Evolutionary conservation across 2,888 invertebrate genomes (phyloP), one percentile per base, ranked within the genome.

Genomic region (Cerceris ruficornis): DNA sequence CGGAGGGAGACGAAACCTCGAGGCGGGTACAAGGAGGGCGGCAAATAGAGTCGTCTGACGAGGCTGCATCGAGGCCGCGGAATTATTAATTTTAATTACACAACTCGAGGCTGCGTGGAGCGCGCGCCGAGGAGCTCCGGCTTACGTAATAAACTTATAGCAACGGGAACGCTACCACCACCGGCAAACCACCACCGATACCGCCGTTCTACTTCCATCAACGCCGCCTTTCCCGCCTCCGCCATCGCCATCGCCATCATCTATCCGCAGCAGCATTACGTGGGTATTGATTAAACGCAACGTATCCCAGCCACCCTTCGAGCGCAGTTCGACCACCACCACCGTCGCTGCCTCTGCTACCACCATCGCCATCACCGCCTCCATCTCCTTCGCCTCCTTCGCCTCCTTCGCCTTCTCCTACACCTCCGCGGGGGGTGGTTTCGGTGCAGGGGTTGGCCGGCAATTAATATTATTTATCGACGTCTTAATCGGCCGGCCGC

Each of bases 401-500:
- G 28, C 28, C 28, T 28, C 28, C 28, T 28, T 28, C 28, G 28
- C 28, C 28, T 28, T 28, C 28, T 28, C 28, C 28, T 28, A 28
- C 54, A 7, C 39, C 42, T 41, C 46, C 17, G 17, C 49, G 68
- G 75, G 69, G 69, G 60, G 64, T 70, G 66, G 69, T 70, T 75
- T 84, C 81, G 86, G 82, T 82, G 84, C 85, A 67, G 76, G 84
- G 86, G 58, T 85, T 83, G 81, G 80, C 85, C 85, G 80, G 90
- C 90, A 91, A 92, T 92, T 92, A 92, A 92, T 92, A 91, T 92
- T 92, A 91, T 92, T 91, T 92, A 92, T 92, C 91, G 91, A 90
- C 90, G 89, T 91, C 91, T 92, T 91, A 91, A 91, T 91, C 91
- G 91, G 88, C 82, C 77, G 87, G 88, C 90, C 89, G 86, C 90